phyloP scores from a whole-genome alignment of 2,113 vertebrate species.

The Lophotis ruficrista region DNA sequence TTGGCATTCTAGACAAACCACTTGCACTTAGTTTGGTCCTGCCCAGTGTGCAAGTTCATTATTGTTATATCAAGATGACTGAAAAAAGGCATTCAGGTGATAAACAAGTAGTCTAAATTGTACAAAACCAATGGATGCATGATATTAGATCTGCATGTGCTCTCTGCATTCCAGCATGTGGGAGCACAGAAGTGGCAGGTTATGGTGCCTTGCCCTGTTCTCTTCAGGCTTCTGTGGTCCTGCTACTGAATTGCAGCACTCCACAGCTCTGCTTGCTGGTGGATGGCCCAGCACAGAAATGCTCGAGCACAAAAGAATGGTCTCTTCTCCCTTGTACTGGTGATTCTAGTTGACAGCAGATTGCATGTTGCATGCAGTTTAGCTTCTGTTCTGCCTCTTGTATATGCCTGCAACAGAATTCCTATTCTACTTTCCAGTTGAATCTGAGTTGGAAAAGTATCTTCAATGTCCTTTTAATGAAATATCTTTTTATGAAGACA shows the following conservation, averaged over 20 bases:
- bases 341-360: neutral
- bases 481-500: constrained; percentile 13
- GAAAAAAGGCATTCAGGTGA: neutral
- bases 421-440: fast-evolving
- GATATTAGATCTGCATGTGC: neutral
- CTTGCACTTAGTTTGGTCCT: neutral
- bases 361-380: neutral
- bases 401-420: neutral
- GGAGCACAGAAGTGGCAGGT: neutral
- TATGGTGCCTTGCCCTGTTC: neutral
- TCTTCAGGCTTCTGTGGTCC: neutral
- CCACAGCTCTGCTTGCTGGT: neutral
- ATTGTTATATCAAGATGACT: neutral
- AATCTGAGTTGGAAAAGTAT: neutral
- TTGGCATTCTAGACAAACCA: neutral
- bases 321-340: fast-evolving
- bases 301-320: neutral
- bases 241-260: neutral
- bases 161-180: neutral
- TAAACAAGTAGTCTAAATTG: neutral
- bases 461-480: neutral
- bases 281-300: neutral
- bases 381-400: neutral
- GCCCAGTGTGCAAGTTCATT: neutral
- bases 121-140: neutral